These are phyloP conservation scores for Hirtodrosophila duncani DNA, from an alignment of 2,888 invertebrate genomes.

Conservation along the genomic window DNA sequence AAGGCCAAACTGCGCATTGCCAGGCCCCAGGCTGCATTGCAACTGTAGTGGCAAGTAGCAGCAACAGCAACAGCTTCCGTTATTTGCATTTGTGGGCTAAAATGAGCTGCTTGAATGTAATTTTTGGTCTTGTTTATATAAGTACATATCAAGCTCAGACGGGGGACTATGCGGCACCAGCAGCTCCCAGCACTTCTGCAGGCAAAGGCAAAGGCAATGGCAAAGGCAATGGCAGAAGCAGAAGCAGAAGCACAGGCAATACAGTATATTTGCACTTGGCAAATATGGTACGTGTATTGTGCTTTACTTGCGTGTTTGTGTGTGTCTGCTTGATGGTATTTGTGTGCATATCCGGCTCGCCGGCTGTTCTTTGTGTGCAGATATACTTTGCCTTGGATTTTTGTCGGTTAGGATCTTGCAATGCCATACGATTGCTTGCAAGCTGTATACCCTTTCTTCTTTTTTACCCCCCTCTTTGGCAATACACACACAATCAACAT, in stretches of 20 bases:
- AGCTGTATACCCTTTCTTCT: too few relatives aligned
- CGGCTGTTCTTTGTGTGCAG: slow-evolving; percentile 33
- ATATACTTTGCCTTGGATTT: slow-evolving; percentile 12
- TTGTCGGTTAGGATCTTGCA: slow-evolving; percentile 38
- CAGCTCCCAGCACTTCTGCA: too few relatives aligned
- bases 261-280: slow-evolving; percentile 56
- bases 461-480: too few relatives aligned
- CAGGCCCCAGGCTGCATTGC: too few relatives aligned
- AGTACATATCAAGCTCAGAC: too few relatives aligned
- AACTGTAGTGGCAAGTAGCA: too few relatives aligned
- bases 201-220: too few relatives aligned
- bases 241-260: neutral
- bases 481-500: slow-evolving; percentile 61
- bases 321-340: slow-evolving; percentile 18
- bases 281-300: slow-evolving; percentile 44
- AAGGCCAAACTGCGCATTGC: too few relatives aligned
- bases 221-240: neutral
- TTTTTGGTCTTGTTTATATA: slow-evolving; percentile 57
- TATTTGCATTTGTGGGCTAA: slow-evolving; percentile 65
- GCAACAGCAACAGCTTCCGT: slow-evolving; percentile 27
- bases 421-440: too few relatives aligned
- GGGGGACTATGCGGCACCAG: too few relatives aligned
- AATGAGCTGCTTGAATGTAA: slow-evolving; percentile 52
- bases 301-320: slow-evolving; percentile 12
- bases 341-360: slow-evolving; percentile 51